These are phyloP conservation scores for Aplochiton taeniatus DNA, from an alignment of 2,797 vertebrate species.

Conservation along the genomic window DNA sequence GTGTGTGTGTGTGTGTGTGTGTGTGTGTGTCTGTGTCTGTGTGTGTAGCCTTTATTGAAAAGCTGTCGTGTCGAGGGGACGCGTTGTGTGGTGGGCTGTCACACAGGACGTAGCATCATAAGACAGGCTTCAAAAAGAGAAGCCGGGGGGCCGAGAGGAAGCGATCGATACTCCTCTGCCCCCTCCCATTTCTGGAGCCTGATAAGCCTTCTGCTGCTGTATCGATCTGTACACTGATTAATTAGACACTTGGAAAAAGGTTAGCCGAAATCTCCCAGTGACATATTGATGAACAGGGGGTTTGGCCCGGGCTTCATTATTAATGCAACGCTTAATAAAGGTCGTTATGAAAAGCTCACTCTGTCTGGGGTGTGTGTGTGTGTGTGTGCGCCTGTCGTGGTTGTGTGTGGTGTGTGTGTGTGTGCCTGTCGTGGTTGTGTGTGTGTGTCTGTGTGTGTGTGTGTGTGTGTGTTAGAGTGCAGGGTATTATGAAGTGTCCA, in stretches of 20 bases:
- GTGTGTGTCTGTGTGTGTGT: too few relatives aligned
- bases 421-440: not conserved
- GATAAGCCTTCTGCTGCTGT: conserved; percentile 23
- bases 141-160: conserved; percentile 19
- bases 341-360: conserved; percentile 31
- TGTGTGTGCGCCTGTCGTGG: not conserved
- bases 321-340: conserved; percentile 33
- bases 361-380: conserved; percentile 19
- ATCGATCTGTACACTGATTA: conserved; percentile 40
- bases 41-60: conserved; percentile 44
- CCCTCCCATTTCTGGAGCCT: conserved; percentile 34
- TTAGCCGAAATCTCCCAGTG: conserved; percentile 11
- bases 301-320: conserved; percentile 33
- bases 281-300: conserved; percentile 32
- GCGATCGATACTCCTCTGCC: conserved; percentile 46
- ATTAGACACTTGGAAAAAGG: conserved; percentile 25
- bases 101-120: too few relatives aligned
- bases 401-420: conserved; percentile 1
- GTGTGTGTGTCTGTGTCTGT: too few relatives aligned
- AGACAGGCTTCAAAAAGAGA: not conserved
- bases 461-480: too few relatives aligned
- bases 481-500: too few relatives aligned
- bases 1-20: too few relatives aligned
- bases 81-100: too few relatives aligned
- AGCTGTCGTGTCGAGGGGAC: conserved; percentile 50